Base-by-base conservation (phyloP, 2,113 vertebrate genomes). In the Rhea pennata region DNA sequence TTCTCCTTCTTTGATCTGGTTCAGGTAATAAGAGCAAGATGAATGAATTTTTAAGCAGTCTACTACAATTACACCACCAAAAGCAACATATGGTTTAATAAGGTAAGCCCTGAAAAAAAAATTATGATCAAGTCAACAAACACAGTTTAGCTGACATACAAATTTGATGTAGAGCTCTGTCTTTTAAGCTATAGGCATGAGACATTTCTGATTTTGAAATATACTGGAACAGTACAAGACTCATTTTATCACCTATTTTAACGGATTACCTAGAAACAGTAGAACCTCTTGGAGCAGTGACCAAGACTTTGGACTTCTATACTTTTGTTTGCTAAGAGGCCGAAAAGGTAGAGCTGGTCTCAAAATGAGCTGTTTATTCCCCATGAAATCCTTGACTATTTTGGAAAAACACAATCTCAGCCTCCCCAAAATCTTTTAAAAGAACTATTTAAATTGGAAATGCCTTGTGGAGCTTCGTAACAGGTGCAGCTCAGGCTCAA, bases 1-100 rank as follows among this genome's bases (percentile, higher is more conserved):
- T 72, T 87, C 48, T 40, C 23, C 24, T 78, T 83, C 56, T 96
- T 93, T 87, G 67, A 76, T 96, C 76, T 90, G 5, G 27, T 81
- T 83, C 29, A 92, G 54, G 26, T 78, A 87, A 95, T 40, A 79
- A 48, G 73, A 42, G 54, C 20, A 93, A 69, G 65, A 79, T 44
- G 29, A 81, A 90, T 48, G 6, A 40, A 12, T n/a, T 62, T 90
- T 96, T 70, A 91, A 92, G 26, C 59, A 85, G 13, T 40, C 31
- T 84, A 44, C 24, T 67, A 80, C n/a, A 87, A 46, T 85, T 70
- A 54, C 51, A 48, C 5, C 56, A 39, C 15, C 54, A 89, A 94
- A 93, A 85, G 20, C 42, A 77, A 77, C 29, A 75, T 39, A 66
- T 66, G 65, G 6, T 64, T 2, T 19, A 48, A 66, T 73, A 62